These are phyloP conservation scores for Spodoptera picta DNA, from an alignment of 2,888 invertebrate genomes.

Conservation along the genomic window DNA sequence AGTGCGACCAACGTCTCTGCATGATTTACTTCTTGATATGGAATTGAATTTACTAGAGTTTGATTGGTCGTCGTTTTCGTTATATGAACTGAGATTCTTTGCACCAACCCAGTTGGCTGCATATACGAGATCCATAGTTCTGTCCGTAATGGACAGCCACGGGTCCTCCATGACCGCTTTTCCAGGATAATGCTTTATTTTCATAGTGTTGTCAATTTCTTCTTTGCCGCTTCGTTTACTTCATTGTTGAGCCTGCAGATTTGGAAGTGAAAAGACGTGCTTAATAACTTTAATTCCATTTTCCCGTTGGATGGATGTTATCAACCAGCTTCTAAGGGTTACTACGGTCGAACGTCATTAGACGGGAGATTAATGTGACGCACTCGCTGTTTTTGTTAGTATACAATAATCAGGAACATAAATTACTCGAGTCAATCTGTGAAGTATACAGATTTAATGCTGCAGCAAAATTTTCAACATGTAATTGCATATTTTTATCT, in stretches of 20 bases:
- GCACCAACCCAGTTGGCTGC: conserved; percentile 95
- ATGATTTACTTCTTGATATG: conserved; percentile 86
- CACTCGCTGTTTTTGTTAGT: conserved; percentile 50
- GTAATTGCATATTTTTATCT: conserved; percentile 17
- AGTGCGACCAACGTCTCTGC: conserved; percentile 80
- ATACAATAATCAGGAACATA: conserved; percentile 41
- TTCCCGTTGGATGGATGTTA: conserved; percentile 55
- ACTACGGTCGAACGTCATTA: conserved; percentile 45
- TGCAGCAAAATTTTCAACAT: conserved; percentile 56
- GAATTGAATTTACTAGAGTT: conserved; percentile 80
- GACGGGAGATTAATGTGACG: conserved; percentile 41
- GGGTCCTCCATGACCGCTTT: conserved; percentile 94
- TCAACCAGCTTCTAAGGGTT: conserved; percentile 49
- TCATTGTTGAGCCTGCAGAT: conserved; percentile 45
- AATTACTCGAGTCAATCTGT: conserved; percentile 49
- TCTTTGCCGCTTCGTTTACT: conserved; percentile 39
- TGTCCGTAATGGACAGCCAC: conserved; percentile 90
- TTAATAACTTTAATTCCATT: conserved; percentile 64
- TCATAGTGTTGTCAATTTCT: conserved; percentile 88
- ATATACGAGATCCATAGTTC: conserved; percentile 93
- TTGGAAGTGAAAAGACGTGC: conserved; percentile 31
- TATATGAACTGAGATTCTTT: conserved; percentile 85
- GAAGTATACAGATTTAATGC: conserved; percentile 28
- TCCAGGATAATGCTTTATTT: conserved; percentile 95
- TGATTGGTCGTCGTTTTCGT: conserved; percentile 73